phyloP scores from a whole-genome alignment of 2,888 invertebrate genomes.

The Sycophila texana region DNA sequence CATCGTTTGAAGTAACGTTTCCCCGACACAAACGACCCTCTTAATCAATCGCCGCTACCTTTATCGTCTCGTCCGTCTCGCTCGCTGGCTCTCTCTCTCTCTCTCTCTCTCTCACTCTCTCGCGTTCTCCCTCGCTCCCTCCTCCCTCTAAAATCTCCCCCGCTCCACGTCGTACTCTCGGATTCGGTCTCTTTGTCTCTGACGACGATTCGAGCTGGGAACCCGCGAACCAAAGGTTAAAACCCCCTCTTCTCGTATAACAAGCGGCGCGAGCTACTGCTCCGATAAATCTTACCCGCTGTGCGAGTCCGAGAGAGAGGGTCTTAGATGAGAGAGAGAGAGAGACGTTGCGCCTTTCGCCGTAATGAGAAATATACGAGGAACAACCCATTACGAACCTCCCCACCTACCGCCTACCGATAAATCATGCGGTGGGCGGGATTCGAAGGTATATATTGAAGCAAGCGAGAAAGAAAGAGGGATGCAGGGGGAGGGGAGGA shows the following conservation, averaged over 20 bases:
- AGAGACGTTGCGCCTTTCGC: slow-evolving; percentile 40
- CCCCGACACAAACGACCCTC: slow-evolving; percentile 71
- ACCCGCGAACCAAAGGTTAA: slow-evolving; percentile 60
- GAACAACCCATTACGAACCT: slow-evolving; percentile 34
- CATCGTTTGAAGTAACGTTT: slow-evolving; percentile 68
- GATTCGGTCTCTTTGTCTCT: slow-evolving; percentile 32
- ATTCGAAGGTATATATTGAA: background rate
- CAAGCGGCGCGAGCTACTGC: slow-evolving; percentile 61
- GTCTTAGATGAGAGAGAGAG: slow-evolving; percentile 33
- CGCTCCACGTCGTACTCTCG: background rate
- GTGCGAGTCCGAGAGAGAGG: slow-evolving; percentile 6
- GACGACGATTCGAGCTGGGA: background rate
- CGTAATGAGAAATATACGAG: slow-evolving; percentile 54
- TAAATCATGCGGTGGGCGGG: slow-evolving; percentile 19
- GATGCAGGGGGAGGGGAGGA: background rate
- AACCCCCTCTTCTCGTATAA: slow-evolving; percentile 59
- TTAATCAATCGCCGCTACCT: slow-evolving; percentile 71
- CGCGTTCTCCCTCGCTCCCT: slow-evolving; percentile 9
- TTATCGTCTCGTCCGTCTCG: slow-evolving; percentile 61
- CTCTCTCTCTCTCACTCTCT: slow-evolving; percentile 29
- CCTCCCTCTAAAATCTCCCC: background rate
- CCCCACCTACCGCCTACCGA: slow-evolving; percentile 8
- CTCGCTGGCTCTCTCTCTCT: slow-evolving; percentile 37
- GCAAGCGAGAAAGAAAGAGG: background rate
- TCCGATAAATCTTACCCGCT: slow-evolving; percentile 64